phyloP scores from a whole-genome alignment of 2,888 invertebrate genomes.

The Eupithecia subfuscata region DNA sequence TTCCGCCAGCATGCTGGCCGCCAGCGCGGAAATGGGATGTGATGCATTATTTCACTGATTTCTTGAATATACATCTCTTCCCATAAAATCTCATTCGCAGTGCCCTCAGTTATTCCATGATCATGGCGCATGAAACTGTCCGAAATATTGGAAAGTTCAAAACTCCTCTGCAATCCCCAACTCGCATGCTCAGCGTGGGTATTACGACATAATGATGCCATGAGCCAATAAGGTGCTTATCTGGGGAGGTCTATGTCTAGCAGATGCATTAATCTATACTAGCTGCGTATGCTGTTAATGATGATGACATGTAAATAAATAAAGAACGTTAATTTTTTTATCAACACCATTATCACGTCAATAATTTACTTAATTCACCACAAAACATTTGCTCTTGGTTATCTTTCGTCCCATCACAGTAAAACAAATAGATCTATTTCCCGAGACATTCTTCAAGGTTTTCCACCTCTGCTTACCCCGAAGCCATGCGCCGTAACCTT shows the following conservation, averaged over 20 bases:
- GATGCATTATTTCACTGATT: too few relatives aligned
- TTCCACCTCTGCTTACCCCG: constrained; percentile 22
- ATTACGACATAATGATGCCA: too few relatives aligned
- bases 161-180: too few relatives aligned
- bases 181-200: too few relatives aligned
- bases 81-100: too few relatives aligned
- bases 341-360: not conserved
- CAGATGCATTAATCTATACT: not conserved
- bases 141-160: too few relatives aligned
- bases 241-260: not conserved
- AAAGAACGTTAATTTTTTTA: not conserved
- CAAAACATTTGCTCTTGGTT: not conserved
- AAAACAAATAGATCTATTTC: constrained; percentile 15
- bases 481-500: constrained; percentile 64
- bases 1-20: too few relatives aligned
- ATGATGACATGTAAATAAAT: not conserved
- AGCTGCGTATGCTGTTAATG: too few relatives aligned
- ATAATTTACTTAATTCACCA: not conserved
- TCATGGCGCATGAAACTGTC: too few relatives aligned
- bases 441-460: constrained; percentile 16
- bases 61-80: too few relatives aligned
- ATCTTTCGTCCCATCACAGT: constrained; percentile 2
- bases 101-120: too few relatives aligned
- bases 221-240: not conserved
- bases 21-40: too few relatives aligned